These are phyloP conservation scores for Heliconius hortense DNA, from an alignment of 2,888 invertebrate species.

Conservation along the genomic window DNA sequence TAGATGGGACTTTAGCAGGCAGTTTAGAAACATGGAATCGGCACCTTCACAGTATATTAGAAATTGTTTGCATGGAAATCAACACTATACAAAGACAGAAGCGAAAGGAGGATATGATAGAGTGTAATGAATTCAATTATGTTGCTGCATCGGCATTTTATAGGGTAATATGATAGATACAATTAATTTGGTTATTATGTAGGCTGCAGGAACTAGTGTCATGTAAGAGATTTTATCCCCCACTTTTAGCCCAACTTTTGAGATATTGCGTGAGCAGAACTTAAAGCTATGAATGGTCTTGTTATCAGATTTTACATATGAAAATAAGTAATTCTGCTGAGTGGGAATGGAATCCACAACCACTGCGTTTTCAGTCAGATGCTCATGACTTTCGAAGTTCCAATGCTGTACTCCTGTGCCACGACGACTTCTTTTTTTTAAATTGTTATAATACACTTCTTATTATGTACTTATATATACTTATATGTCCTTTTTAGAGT, in stretches of 20 bases:
- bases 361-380: background rate
- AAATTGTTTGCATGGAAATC: slow-evolving; percentile 67
- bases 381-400: background rate
- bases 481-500: slow-evolving; percentile 39
- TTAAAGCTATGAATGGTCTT: background rate
- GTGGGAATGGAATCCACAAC: background rate
- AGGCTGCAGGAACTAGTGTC: background rate
- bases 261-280: background rate
- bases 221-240: background rate
- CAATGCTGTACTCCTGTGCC: no score
- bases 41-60: slow-evolving; percentile 62
- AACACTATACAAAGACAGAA: slow-evolving; percentile 60
- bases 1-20: slow-evolving; percentile 62
- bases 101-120: slow-evolving; percentile 51
- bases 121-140: slow-evolving; percentile 54
- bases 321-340: background rate
- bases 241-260: background rate
- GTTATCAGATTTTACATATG: background rate
- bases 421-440: background rate
- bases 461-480: background rate
- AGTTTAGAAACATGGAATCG: slow-evolving; percentile 68
- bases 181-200: slow-evolving; percentile 23
- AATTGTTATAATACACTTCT: background rate
- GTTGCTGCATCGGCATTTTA: slow-evolving; percentile 67
- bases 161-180: slow-evolving; percentile 55